Evolutionary conservation across 2,888 invertebrate species (phyloP), one percentile per base, ranked within the genome.

Genomic region (Eupithecia tripunctaria): DNA sequence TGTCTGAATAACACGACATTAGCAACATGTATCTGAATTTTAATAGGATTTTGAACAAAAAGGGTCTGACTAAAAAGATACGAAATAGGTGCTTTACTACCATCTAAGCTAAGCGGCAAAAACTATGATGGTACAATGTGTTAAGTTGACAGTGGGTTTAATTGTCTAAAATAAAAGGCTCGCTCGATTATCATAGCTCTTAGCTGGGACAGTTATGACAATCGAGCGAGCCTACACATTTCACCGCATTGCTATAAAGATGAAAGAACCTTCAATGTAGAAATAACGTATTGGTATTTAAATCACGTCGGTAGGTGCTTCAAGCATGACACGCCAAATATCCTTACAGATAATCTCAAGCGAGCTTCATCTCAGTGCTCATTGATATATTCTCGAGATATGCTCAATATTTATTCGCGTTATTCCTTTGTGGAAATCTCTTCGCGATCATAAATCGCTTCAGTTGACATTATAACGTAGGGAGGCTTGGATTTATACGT

Each of bases 381-480:
- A 79, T 80, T 79, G 81, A 82, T 83, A 83, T 85, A 82, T 85
- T 81, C 80, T 79, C 78, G 78, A 84, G 83, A 84, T 85, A 83
- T 81, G 83, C 83, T 86, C 89, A 86, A 89, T 91, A 91, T 91
- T 91, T 91, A 89, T 89, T 87, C 83, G 78, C 82, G 85, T 88
- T 90, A 88, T 89, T 88, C 72, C 85, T 86, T 86, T 88, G 85
- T 88, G 89, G 86, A 91, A 92, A 92, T 92, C 91, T 92, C 90
- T 91, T 87, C 88, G 86, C 85, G 88, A 90, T 91, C 92, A 92
- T 93, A 94, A 93, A 93, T 93, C 92, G 91, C 89, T 91, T 90
- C 88, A 87, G 89, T 89, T 93, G 92, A 92, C 92, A 91, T 93
- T 92, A 93, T 92, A 91, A 92, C 91, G 90, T 89, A 88, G 90